phyloP scores from a whole-genome alignment of 1,140 invertebrate genomes.

The Colletes gigas region DNA sequence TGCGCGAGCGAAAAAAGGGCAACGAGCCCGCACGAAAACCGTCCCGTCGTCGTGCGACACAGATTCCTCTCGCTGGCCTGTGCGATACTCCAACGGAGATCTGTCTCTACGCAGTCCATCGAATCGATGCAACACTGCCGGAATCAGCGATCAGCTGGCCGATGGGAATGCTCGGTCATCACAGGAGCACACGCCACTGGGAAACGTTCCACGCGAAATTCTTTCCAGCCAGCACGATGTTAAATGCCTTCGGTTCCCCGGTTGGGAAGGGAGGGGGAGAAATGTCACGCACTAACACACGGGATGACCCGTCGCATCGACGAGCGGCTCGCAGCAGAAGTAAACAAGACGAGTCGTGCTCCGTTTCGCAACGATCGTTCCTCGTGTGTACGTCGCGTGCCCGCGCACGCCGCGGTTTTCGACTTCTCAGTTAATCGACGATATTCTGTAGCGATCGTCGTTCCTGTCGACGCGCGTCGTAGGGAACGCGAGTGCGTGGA shows the following conservation, averaged over 20 bases:
- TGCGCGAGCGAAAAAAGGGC: neutral
- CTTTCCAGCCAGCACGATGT: neutral
- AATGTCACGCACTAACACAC: neutral
- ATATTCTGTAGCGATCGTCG: neutral
- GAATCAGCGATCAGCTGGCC: slow-evolving; percentile 59
- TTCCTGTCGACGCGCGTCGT: too few species aligned
- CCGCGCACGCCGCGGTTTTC: slow-evolving; percentile 26
- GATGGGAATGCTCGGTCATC: slow-evolving; percentile 27
- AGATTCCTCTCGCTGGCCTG: slow-evolving; percentile 25
- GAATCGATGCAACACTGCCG: slow-evolving; percentile 47
- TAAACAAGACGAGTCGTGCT: neutral
- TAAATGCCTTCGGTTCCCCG: neutral
- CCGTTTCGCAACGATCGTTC: neutral
- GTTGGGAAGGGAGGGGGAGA: too few species aligned
- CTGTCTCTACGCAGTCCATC: slow-evolving; percentile 41
- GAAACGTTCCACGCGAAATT: neutral
- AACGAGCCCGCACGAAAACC: slow-evolving; percentile 25
- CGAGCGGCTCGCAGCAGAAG: neutral
- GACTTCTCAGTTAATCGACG: slow-evolving; percentile 2
- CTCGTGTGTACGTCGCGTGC: slow-evolving; percentile 31
- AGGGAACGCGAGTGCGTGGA: neutral
- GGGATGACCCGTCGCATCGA: neutral
- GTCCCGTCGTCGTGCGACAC: neutral
- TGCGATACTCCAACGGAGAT: slow-evolving; percentile 15
- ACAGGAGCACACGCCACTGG: neutral